Conservation (phyloP, 1,140 invertebrate genomes). For the Agrilus planipennis region DNA sequence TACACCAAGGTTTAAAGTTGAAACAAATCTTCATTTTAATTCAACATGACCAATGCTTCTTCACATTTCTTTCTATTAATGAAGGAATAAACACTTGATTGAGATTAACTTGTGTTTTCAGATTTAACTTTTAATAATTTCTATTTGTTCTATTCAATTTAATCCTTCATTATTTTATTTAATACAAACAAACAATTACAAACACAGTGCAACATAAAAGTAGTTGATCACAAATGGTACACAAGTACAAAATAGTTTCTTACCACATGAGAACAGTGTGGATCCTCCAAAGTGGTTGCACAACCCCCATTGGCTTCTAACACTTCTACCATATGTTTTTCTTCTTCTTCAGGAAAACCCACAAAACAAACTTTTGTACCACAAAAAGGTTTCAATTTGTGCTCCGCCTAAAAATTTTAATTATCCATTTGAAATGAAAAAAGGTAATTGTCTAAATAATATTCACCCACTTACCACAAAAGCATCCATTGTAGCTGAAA, state of each 20-base stretch:
- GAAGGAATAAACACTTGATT: too few relatives aligned
- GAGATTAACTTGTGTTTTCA: too few relatives aligned
- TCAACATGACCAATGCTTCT: too few relatives aligned
- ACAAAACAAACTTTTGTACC: conserved; percentile 76
- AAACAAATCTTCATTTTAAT: too few relatives aligned
- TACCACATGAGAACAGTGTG: conserved; percentile 82
- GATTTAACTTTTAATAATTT: too few relatives aligned
- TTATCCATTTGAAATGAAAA: conserved; percentile 5
- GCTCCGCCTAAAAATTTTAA: conserved; percentile 44
- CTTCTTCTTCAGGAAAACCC: conserved; percentile 80
- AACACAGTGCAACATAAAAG: not conserved
- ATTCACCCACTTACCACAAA: conserved; percentile 51
- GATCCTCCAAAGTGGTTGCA: conserved; percentile 60
- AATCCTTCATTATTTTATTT: too few relatives aligned
- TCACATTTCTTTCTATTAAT: too few relatives aligned
- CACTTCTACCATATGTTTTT: conserved; percentile 82
- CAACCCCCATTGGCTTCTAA: conserved; percentile 74
- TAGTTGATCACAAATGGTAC: not conserved
- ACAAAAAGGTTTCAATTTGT: conserved; percentile 78
- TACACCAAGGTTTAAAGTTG: too few relatives aligned
- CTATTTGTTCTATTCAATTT: too few relatives aligned
- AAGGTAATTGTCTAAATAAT: not conserved
- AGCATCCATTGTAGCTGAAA: conserved; percentile 52
- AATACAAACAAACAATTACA: not conserved
- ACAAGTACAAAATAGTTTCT: too few relatives aligned